Conservation (phyloP, 2,113 vertebrate genomes). For the Gulo gulo region DNA sequence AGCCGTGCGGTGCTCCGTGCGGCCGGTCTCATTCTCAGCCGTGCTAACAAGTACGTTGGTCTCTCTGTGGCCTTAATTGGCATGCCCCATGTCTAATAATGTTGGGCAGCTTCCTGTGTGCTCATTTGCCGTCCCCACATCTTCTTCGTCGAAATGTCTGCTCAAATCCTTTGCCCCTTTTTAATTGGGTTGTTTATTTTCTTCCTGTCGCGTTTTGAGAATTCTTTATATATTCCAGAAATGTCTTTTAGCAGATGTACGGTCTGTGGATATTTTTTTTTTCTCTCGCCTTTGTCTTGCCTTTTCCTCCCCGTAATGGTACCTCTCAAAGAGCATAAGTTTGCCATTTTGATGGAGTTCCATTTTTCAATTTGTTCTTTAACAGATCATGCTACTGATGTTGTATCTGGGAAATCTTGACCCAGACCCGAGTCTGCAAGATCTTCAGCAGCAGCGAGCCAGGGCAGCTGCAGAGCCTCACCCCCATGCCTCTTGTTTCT, state of each 20-base stretch:
- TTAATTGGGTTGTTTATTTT: background rate
- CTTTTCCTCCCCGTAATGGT: background rate
- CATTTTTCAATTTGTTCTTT: background rate
- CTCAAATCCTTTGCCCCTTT: background rate
- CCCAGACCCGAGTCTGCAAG: background rate
- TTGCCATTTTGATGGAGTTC: background rate
- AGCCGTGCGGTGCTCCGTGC: accelerated
- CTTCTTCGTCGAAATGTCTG: background rate
- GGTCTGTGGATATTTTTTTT: background rate
- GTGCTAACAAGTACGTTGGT: accelerated
- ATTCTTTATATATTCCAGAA: background rate
- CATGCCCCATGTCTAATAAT: background rate
- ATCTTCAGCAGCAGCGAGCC: accelerated
- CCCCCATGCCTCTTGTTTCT: background rate
- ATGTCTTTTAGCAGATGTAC: background rate
- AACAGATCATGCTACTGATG: background rate
- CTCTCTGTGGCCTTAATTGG: background rate
- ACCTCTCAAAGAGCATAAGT: background rate
- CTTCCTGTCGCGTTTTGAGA: background rate
- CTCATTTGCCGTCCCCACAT: background rate
- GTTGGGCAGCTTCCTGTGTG: background rate
- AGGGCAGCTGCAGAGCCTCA: too few species aligned
- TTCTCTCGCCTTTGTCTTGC: background rate
- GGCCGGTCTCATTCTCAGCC: accelerated
- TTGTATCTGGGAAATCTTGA: background rate